Evolutionary conservation across 2,888 invertebrate species (phyloP), one percentile per base, ranked within the genome.

Genomic region (Laothoe populi): DNA sequence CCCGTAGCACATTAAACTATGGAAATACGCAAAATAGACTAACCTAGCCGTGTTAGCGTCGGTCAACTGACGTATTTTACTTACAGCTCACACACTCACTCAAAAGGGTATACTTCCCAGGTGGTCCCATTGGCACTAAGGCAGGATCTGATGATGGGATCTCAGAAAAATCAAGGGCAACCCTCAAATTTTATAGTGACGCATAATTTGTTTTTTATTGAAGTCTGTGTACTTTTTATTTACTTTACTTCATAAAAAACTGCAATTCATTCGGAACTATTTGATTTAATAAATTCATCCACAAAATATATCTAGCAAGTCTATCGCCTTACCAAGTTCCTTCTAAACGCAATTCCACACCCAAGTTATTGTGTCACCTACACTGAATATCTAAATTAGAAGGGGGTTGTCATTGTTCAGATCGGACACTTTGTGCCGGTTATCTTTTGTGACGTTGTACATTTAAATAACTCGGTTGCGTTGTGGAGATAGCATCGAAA

Each of bases 401-500:
- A 71, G 68, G 67, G 71, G 66, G 74, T 67, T 77, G 74, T 74
- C 75, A 70, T 74, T 77, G 72, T 74, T 70, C 63, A 66, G 65
- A 72, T 71, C 64, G 68, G 71, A 72, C 72, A 73, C 64, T 73
- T 73, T 68, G 65, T 61, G 61, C 23, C 57, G 61, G 73, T 73
- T 74, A 77, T 76, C 73, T 77, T 76, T 77, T 74, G 75, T 77
- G 74, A 75, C 73, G 71, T 70, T 78, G 74, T 79, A 81, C 76
- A 80, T 83, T 77, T 78, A 79, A 82, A 83, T 79, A 79, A 78
- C 79, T 78, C 78, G 67, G 78, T 74, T 74, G 72, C 74, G 73
- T 67, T 73, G 76, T 72, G 65, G 72, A 78, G 86, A 86, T 85
- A 85, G 69, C 79, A 84, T 85, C 84, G 77, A 75, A 83, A 85